Evolutionary conservation across 2,797 vertebrate species (phyloP).

Genomic region (Esox masquinongy): DNA sequence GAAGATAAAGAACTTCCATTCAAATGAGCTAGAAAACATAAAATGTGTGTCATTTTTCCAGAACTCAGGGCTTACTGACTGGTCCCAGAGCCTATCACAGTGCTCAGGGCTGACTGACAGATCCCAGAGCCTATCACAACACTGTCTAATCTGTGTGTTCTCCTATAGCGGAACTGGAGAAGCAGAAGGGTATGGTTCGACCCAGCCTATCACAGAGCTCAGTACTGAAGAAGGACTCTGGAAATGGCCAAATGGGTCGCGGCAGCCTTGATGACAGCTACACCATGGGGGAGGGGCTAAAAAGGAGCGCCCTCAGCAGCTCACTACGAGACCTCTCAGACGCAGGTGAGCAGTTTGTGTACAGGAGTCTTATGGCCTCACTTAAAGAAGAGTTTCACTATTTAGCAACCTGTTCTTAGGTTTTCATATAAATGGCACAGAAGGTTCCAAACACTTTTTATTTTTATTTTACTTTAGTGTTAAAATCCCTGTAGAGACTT

Average conservation of each 20-base stretch:
- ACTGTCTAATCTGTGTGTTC: neutral
- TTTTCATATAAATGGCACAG: no score
- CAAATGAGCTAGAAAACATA: no score
- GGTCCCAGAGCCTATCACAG: slow-evolving; percentile 89
- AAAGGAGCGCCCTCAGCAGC: slow-evolving; percentile 94
- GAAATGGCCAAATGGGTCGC: slow-evolving; percentile 86
- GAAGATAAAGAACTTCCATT: no score
- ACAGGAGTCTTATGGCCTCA: slow-evolving; percentile 8
- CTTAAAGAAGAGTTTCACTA: no score
- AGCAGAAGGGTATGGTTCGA: slow-evolving; percentile 92
- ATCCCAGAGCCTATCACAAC: neutral
- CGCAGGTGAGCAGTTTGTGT: slow-evolving; percentile 80
- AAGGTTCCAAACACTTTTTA: no score
- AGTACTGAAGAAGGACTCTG: slow-evolving; percentile 88
- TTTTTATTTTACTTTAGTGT: no score
- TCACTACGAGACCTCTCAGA: slow-evolving; percentile 94
- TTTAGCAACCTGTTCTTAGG: no score
- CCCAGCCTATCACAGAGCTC: slow-evolving; percentile 91
- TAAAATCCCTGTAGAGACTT: no score
- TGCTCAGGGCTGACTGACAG: slow-evolving; percentile 79
- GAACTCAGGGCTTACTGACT: no score
- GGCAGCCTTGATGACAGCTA: slow-evolving; percentile 95
- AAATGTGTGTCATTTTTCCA: no score
- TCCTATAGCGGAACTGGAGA: slow-evolving; percentile 90
- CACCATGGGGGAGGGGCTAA: slow-evolving; percentile 87